Evolutionary conservation across 2,888 invertebrate genomes (phyloP), one percentile per base, ranked within the genome.

Genomic region (Dasypogon diadema): DNA sequence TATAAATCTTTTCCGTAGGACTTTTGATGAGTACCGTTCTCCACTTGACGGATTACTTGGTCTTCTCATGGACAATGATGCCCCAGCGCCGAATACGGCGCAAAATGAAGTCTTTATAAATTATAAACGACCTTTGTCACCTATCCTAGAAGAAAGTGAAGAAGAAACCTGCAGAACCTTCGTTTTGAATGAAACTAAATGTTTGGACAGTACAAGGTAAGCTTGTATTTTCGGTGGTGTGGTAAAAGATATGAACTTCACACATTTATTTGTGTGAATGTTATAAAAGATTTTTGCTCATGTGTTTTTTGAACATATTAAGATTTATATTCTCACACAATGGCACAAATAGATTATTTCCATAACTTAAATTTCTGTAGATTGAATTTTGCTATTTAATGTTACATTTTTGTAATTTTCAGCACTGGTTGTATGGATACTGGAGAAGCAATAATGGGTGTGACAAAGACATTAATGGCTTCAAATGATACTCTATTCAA

Each of bases 401-500:
- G n/a, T n/a, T n/a, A n/a, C n/a, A n/a, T n/a, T n/a, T n/a, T n/a
- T n/a, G n/a, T n/a, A n/a, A n/a, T 30, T 8, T 30, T 30, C 58
- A 80, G 80, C 72, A 80, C 80, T n/a, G 81, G 80, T 4, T 79
- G 78, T 37, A 76, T 80, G 24, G 81, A 80, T 72, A 79, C 80
- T 4, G 79, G 79, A 8, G 80, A 79, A 70, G 80, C 79, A 55
- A 79, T 79, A 21, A 79, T 81, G 79, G 80, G 80, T 21, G 80
- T 81, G 3, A 77, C 79, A 58, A 81, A 81, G 75, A 74, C 79
- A 1, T 46, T 81, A 51, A 81, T 81, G 81, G 80, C 81, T 24
- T 80, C 80, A 24, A 81, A 81, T 75, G 81, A 81, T 63, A 81
- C 81, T 1, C 68, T 81, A 5, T 81, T 81, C 56, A 81, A 81